Evolutionary conservation across 2,888 invertebrate genomes (phyloP), one percentile per base, ranked within the genome.

Genomic region (Sinohyriopsis cumingii): DNA sequence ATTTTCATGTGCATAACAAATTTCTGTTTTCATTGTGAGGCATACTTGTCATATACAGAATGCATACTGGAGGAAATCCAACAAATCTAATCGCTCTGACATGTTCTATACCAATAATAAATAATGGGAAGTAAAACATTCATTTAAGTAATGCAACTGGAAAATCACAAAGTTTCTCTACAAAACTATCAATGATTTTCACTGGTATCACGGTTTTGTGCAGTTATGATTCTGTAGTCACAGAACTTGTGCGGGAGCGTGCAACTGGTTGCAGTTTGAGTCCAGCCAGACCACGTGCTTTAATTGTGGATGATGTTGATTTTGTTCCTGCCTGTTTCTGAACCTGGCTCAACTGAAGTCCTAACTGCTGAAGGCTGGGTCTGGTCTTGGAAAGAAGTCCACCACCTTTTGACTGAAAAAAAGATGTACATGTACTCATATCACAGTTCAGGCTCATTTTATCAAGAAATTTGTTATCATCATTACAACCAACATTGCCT

Each of bases 311-410:
- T 67, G 64, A 55, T 69, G 67, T 56, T 22, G 71, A 67, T 59
- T 75, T 71, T 33, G 73, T 63, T n/a, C 72, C 65, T 55, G 71
- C 72, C 55, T 75, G 69, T 5, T 71, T 59, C 63, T 77, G 76
- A 62, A 78, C 72, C 54, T 78, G 71, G 4, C 81, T 82, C 20
- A 82, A 70, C 71, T 81, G 81, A 28, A 80, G 66, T 7, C 82
- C 83, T n/a, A 82, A 79, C 67, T 81, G 83, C 74, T 83, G 83
- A 59, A 83, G 67, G 55, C 80, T 82, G 55, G 82, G 73, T 22
- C 80, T 71, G 6, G 75, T 70, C 59, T 77, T 80, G 45, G 45
- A 45, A 59, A 20, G 24, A 24, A 20, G 55, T 6, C 71, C 72
- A 19, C 28, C 20, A 18, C 59, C 65, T 57, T 74, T 78, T 5